A percentile compares a stretch with the other conserved stretches of the same genome.
These are phyloP conservation scores for Cactoblastis cactorum DNA, from an alignment of 2,888 invertebrate genomes.

Conservation along the genomic window DNA sequence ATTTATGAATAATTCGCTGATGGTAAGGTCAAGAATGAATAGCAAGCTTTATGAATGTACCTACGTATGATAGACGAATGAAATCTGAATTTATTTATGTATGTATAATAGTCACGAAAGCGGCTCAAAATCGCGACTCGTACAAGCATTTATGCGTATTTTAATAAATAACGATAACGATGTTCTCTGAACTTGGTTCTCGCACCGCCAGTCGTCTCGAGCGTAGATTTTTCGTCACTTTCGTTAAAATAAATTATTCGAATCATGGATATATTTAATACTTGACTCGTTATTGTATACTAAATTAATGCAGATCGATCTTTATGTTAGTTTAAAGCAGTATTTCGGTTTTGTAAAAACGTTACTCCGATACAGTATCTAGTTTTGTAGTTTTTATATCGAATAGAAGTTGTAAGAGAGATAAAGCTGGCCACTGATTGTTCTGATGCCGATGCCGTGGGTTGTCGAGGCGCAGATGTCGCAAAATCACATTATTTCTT, in stretches of 20 bases:
- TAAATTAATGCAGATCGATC: slow-evolving; percentile 59
- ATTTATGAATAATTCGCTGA: slow-evolving; percentile 36
- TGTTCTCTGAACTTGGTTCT: neutral
- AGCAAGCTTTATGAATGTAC: slow-evolving; percentile 63
- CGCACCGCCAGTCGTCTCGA: slow-evolving; percentile 15
- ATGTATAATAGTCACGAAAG: slow-evolving; percentile 55
- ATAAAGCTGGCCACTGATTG: slow-evolving; percentile 24
- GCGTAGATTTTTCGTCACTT: slow-evolving; percentile 52
- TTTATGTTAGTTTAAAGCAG: slow-evolving; percentile 64
- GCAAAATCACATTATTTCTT: slow-evolving; percentile 28
- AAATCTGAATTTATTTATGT: slow-evolving; percentile 61
- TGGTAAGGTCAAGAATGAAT: slow-evolving; percentile 40
- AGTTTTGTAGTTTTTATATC: slow-evolving; percentile 66
- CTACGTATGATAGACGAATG: slow-evolving; percentile 55
- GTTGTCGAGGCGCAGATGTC: slow-evolving; percentile 25
- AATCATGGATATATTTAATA: slow-evolving; percentile 42
- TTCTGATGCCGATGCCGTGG: neutral
- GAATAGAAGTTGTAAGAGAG: slow-evolving; percentile 56
- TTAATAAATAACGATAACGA: slow-evolving; percentile 7
- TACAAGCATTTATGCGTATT: slow-evolving; percentile 45
- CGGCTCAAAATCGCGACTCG: slow-evolving; percentile 46
- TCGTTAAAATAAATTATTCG: slow-evolving; percentile 54
- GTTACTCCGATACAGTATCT: slow-evolving; percentile 59
- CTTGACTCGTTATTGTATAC: slow-evolving; percentile 53
- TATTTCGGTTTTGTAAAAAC: slow-evolving; percentile 66